These are phyloP conservation scores for Pogona vitticeps DNA, from an alignment of 2,113 vertebrate genomes.

Conservation along the genomic window DNA sequence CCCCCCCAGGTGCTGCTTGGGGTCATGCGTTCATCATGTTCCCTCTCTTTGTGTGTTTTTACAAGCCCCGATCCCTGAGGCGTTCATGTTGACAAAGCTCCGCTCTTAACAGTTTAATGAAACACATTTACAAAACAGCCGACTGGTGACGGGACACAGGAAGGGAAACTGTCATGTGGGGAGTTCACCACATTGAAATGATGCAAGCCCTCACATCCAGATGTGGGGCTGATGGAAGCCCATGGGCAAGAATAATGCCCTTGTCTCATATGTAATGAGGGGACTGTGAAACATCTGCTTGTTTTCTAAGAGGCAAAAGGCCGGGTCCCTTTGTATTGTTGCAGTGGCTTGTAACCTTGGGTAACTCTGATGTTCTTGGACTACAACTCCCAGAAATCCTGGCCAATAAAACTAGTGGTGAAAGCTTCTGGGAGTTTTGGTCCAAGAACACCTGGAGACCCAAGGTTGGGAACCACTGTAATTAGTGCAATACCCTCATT, in stretches of 20 bases:
- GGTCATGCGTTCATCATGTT: not conserved
- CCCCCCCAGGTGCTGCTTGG: not conserved
- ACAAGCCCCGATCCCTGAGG: slow-evolving; percentile 1
- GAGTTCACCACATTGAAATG: not conserved
- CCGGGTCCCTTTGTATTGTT: not conserved
- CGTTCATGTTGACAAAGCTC: not conserved
- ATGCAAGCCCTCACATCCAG: not conserved
- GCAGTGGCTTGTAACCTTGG: not conserved
- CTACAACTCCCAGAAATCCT: not conserved
- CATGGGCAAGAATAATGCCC: not conserved
- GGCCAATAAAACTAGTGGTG: not conserved
- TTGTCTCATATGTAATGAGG: not conserved
- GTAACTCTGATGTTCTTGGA: not conserved
- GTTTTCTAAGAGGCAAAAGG: not conserved
- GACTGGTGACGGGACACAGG: not conserved
- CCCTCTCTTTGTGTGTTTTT: not conserved
- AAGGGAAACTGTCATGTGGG: not conserved
- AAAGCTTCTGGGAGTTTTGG: too few relatives aligned
- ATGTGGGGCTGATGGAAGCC: too few relatives aligned
- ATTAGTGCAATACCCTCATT: too few relatives aligned
- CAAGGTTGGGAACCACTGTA: too few relatives aligned
- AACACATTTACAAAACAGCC: slow-evolving; percentile 26
- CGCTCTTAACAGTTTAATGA: slow-evolving; percentile 24
- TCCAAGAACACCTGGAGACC: too few relatives aligned
- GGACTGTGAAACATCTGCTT: not conserved